Evolutionary conservation across 1,140 invertebrate species (phyloP).

Genomic region (Epicauta chinensis): DNA sequence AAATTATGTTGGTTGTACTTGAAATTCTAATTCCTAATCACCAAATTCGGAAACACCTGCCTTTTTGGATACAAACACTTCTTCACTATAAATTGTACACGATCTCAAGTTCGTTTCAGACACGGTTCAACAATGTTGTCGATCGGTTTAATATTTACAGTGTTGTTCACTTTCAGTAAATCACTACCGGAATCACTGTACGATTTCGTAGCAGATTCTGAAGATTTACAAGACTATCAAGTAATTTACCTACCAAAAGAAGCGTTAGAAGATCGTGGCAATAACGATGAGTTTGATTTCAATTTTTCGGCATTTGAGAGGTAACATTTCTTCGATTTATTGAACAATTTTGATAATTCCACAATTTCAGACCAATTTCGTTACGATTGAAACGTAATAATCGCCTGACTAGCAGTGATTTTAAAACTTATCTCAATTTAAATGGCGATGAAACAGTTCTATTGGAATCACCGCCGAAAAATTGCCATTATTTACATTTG

Average conservation of each 20-base stretch:
- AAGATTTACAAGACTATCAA: constrained; percentile 38
- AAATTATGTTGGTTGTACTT: neutral
- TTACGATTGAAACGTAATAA: constrained; percentile 46
- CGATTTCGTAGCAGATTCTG: constrained; percentile 27
- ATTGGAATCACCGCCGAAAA: constrained; percentile 25
- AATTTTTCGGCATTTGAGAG: constrained; percentile 33
- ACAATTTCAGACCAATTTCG: constrained; percentile 37
- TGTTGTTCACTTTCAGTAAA: too few relatives aligned
- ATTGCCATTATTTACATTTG: constrained; percentile 49
- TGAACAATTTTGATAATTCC: neutral
- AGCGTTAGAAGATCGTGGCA: neutral
- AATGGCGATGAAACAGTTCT: constrained; percentile 31
- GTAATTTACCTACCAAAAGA: constrained; percentile 30
- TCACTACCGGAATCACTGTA: constrained; percentile 18
- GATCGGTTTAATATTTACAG: too few relatives aligned
- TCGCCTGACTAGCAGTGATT: constrained; percentile 42
- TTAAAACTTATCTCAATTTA: constrained; percentile 45
- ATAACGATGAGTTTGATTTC: constrained; percentile 24
- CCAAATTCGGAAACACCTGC: too few relatives aligned
- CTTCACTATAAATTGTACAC: too few relatives aligned
- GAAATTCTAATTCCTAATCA: neutral
- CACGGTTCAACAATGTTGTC: too few relatives aligned
- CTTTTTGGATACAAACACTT: too few relatives aligned
- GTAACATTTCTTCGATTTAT: constrained; percentile 21
- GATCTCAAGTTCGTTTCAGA: too few relatives aligned